A percentile compares a stretch with the other conserved stretches of the same genome.
Conservation (phyloP, 2,113 vertebrate species). For the Misgurnus mizolepis region DNA sequence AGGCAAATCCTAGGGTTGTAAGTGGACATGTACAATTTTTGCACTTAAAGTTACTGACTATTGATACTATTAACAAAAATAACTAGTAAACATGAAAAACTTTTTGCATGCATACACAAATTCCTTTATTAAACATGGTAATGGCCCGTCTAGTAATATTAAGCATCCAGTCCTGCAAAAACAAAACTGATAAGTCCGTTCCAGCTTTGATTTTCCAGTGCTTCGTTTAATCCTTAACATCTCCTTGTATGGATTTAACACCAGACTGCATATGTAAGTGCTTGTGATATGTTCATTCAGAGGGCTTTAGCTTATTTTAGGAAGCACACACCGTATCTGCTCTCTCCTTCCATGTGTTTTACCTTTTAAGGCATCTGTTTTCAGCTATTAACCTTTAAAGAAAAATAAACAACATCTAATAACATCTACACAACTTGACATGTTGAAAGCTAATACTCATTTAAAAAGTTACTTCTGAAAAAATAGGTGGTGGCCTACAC, state of each 20-base stretch:
- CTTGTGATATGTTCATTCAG: neutral
- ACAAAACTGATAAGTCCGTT: too few species aligned
- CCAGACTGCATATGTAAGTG: neutral
- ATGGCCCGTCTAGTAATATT: too few species aligned
- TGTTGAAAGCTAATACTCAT: neutral
- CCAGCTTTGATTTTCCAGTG: neutral
- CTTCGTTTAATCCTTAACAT: neutral
- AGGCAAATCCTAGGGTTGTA: too few species aligned
- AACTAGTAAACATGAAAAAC: too few species aligned
- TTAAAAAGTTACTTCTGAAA: neutral
- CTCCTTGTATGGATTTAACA: neutral
- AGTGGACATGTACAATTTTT: too few species aligned
- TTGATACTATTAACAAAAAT: too few species aligned
- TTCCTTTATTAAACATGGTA: too few species aligned
- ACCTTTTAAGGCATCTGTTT: constrained; percentile 5
- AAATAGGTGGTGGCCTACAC: too few species aligned
- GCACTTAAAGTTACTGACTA: too few species aligned
- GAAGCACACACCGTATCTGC: neutral
- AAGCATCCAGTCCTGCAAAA: too few species aligned
- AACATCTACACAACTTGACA: neutral
- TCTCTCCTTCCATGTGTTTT: neutral
- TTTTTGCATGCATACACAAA: too few species aligned
- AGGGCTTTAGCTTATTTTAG: constrained; percentile 5
- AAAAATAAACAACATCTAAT: neutral
- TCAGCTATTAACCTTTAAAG: neutral